phyloP scores from a whole-genome alignment of 2,888 invertebrate species.

The Caradrina kadenii region DNA sequence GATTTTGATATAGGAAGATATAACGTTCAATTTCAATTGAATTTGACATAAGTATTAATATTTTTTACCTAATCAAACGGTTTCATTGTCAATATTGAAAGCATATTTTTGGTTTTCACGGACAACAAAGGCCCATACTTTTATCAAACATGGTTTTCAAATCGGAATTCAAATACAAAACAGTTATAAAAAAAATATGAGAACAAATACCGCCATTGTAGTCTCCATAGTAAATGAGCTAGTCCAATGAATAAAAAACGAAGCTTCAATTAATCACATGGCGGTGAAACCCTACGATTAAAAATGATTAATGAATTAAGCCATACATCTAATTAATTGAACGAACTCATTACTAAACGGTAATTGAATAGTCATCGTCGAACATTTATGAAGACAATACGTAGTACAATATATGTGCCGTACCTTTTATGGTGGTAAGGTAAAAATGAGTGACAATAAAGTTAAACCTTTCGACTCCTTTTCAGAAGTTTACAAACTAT shows the following conservation, averaged over 20 bases:
- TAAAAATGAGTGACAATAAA: conserved; percentile 55
- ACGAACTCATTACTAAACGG: conserved; percentile 5
- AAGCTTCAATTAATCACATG: conserved; percentile 26
- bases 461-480: conserved; percentile 71
- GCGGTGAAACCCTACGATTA: conserved; percentile 31
- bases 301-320: conserved; percentile 30
- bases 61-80: too few species aligned
- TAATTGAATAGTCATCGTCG: conserved; percentile 47
- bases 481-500: conserved; percentile 60
- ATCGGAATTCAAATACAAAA: background rate
- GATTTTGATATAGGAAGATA: too few species aligned
- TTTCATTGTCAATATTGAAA: too few species aligned
- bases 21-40: too few species aligned
- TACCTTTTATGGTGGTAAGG: background rate
- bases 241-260: conserved; percentile 13
- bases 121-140: background rate
- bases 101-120: too few species aligned
- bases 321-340: conserved; percentile 30
- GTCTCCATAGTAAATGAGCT: background rate
- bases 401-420: background rate
- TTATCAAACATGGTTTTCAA: background rate
- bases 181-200: background rate
- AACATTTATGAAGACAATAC: conserved; percentile 22
- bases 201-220: background rate
- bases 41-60: too few species aligned